Conservation (phyloP, 2,888 invertebrate species). For the Eupithecia insigniata region DNA sequence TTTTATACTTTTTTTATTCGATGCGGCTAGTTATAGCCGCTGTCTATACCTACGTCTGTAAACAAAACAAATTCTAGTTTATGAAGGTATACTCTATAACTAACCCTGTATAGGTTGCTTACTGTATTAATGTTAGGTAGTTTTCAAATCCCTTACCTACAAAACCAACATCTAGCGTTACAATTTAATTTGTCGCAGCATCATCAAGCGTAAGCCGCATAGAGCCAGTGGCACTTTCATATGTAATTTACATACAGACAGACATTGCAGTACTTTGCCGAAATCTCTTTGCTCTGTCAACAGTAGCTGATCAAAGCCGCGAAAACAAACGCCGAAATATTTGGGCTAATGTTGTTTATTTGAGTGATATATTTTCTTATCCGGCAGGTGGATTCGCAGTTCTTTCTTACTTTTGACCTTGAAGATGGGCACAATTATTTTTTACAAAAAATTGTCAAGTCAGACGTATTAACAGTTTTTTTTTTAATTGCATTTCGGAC, state of each 20-base stretch:
- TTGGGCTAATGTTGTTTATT: conserved; percentile 12
- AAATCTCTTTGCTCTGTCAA: conserved; percentile 38
- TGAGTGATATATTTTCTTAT: background rate
- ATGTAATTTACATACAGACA: conserved; percentile 63
- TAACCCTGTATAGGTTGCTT: background rate
- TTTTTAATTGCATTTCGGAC: background rate
- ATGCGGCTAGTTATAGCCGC: background rate
- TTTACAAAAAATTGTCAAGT: too few relatives aligned
- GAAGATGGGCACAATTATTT: background rate
- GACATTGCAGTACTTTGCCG: conserved; percentile 31
- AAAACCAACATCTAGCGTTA: background rate
- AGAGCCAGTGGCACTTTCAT: conserved; percentile 68
- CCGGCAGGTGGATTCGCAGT: background rate
- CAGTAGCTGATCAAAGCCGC: conserved; percentile 10
- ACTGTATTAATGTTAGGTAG: background rate
- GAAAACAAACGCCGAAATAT: conserved; percentile 10
- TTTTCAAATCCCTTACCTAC: background rate
- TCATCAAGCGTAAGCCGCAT: conserved; percentile 49
- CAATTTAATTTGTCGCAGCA: conserved; percentile 44
- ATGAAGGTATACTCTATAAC: background rate
- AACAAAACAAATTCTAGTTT: background rate
- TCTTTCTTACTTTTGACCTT: background rate
- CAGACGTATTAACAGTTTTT: background rate
- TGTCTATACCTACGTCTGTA: background rate
- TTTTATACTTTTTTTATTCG: conserved; percentile 3